These are phyloP conservation scores for Lophura nycthemera DNA, from an alignment of 2,113 vertebrate species.

Conservation along the genomic window DNA sequence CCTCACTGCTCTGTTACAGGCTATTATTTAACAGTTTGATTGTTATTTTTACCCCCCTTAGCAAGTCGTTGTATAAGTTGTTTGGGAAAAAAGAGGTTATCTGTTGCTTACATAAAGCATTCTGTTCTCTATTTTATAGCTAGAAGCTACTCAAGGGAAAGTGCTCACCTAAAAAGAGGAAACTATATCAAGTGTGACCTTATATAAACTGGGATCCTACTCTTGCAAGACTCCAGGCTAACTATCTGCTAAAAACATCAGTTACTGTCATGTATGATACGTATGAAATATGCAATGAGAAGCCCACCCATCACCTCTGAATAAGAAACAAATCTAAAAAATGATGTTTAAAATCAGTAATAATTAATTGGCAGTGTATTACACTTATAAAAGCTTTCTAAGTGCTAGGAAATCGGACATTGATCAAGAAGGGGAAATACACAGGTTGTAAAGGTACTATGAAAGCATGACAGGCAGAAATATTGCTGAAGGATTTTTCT, in stretches of 20 bases:
- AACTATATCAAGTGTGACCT: slow-evolving; percentile 44
- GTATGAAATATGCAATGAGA: neutral
- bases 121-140: slow-evolving; percentile 32
- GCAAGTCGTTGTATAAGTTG: slow-evolving; percentile 45
- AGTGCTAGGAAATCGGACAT: neutral
- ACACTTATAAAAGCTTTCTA: neutral
- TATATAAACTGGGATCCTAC: slow-evolving; percentile 12
- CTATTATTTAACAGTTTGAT: slow-evolving; percentile 42
- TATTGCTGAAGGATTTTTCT: neutral
- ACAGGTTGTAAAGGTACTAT: neutral
- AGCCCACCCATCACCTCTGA: neutral
- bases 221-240: neutral
- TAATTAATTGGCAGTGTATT: neutral
- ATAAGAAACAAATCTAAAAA: neutral
- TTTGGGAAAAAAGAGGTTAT: slow-evolving; percentile 46
- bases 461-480: neutral
- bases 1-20: neutral
- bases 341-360: neutral
- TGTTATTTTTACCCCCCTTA: slow-evolving; percentile 11
- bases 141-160: slow-evolving; percentile 16
- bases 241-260: neutral
- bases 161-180: slow-evolving; percentile 15
- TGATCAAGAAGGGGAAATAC: neutral
- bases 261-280: neutral
- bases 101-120: slow-evolving; percentile 39